Percentiles rank a stretch among this genome's conserved stretches.
Evolutionary conservation across 2,888 invertebrate species (phyloP).

Genomic region (Aleiodes testaceus): DNA sequence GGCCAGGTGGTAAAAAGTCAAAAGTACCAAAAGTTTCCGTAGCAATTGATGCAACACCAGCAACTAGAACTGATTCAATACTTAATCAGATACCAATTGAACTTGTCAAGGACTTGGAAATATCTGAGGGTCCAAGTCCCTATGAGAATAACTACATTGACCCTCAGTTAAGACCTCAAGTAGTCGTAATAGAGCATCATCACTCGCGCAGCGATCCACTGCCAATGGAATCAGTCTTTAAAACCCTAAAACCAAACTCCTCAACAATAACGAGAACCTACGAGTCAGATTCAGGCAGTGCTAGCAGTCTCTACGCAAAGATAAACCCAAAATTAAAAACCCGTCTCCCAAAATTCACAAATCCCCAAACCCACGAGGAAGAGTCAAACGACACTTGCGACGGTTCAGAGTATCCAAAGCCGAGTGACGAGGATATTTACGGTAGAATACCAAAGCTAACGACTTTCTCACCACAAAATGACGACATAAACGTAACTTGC

Average conservation of each 20-base stretch:
- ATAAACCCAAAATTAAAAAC: conserved; percentile 66
- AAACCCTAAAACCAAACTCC: conserved; percentile 69
- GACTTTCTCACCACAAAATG: conserved; percentile 58
- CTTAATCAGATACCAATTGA: conserved; percentile 86
- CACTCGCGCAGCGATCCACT: conserved; percentile 69
- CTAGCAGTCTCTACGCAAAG: conserved; percentile 69
- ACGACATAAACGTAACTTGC: conserved; percentile 85
- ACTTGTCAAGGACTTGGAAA: conserved; percentile 75
- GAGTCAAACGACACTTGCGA: conserved; percentile 38
- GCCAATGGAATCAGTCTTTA: conserved; percentile 66
- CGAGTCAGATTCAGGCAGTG: conserved; percentile 69
- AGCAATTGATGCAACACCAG: conserved; percentile 86
- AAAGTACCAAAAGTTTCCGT: conserved; percentile 82
- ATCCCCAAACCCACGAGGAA: conserved; percentile 40
- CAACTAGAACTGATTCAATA: conserved; percentile 82
- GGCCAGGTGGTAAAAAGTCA: conserved; percentile 70
- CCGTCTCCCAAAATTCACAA: conserved; percentile 55
- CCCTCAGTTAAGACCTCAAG: conserved; percentile 59
- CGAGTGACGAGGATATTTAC: conserved; percentile 59
- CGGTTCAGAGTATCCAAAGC: conserved; percentile 46
- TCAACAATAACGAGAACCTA: conserved; percentile 59
- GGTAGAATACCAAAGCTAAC: conserved; percentile 60
- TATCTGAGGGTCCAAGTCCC: conserved; percentile 50
- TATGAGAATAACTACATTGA: conserved; percentile 52
- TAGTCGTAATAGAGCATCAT: conserved; percentile 69